Base-by-base conservation (phyloP, 1,140 invertebrate genomes). In the Aphidius ervi region DNA sequence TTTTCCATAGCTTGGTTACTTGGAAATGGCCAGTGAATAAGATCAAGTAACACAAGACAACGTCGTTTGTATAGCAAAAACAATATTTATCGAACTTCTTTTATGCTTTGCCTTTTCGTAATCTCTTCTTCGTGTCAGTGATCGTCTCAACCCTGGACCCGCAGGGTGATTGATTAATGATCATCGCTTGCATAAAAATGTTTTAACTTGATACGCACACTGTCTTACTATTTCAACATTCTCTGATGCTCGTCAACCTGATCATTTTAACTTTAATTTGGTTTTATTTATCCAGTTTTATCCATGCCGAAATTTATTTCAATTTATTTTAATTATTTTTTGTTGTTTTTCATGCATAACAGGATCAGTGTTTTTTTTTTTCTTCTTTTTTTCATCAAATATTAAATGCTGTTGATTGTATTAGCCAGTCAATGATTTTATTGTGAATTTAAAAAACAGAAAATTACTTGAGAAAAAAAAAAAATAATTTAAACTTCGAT, bases 121-220 rank as follows among this genome's bases (percentile, higher is more conserved):
- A 40, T 59, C 43, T 62, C 37, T 63, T 45, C n/a, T 56, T 42
- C 45, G 47, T 39, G 48, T 61, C 54, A 45, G 20, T 47, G 39
- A 62, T 55, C 23, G 61, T 56, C 54, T 43, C 66, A 62, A 59
- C 61, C 58, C 49, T 47, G 46, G 52, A 31, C 50, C 60, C 46
- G 23, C 65, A 59, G 46, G 54, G 64, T 73, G 72, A 74, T 74
- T 74, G 72, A 74, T 74, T 74, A 74, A 74, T 68, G 72, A 73
- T 71, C 70, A 65, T 41, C 60, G 64, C 69, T 73, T 71, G 70
- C 69, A 73, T 73, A 73, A 73, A 71, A 71, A 67, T 70, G 65
- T 65, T 58, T 58, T 58, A 67, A 46, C 60, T 41, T 46, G 55
- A n/a, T 58, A 16, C 39, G n/a, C 46, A 41, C 56, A 49, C 16